Evolutionary conservation across 2,113 vertebrate genomes (phyloP).

Genomic region (Aptenodytes patagonicus): DNA sequence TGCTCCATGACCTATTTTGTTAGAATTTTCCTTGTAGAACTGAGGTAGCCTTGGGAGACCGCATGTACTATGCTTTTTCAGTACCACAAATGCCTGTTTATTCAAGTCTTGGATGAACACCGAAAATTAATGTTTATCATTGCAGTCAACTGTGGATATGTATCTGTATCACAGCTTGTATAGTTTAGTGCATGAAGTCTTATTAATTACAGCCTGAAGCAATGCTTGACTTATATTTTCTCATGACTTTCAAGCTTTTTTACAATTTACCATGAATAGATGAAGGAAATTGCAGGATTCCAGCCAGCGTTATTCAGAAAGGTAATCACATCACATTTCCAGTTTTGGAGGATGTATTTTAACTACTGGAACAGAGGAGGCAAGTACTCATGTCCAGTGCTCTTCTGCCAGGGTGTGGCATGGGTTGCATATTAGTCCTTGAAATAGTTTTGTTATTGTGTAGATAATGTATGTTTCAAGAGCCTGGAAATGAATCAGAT

Average conservation of each 20-base stretch:
- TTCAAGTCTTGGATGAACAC: neutral
- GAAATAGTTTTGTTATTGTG: neutral
- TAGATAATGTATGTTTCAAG: neutral
- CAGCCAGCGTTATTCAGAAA: neutral
- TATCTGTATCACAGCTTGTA: neutral
- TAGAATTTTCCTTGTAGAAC: neutral
- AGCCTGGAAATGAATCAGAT: neutral
- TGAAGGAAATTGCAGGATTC: neutral
- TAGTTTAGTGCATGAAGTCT: neutral
- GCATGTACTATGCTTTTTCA: neutral
- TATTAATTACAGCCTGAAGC: neutral
- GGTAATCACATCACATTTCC: neutral
- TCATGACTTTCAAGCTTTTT: neutral
- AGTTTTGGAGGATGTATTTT: neutral
- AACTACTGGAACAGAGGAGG: neutral
- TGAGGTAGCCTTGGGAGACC: neutral
- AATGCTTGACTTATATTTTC: neutral
- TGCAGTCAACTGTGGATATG: neutral
- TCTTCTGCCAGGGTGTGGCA: neutral
- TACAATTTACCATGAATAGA: neutral
- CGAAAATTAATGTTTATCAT: neutral
- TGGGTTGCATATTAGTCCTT: neutral
- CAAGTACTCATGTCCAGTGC: neutral
- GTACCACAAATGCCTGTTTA: neutral
- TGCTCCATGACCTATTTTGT: neutral